Conservation (phyloP, 92 coral and sea anemone genomes). For the Bergia sp. region DNA sequence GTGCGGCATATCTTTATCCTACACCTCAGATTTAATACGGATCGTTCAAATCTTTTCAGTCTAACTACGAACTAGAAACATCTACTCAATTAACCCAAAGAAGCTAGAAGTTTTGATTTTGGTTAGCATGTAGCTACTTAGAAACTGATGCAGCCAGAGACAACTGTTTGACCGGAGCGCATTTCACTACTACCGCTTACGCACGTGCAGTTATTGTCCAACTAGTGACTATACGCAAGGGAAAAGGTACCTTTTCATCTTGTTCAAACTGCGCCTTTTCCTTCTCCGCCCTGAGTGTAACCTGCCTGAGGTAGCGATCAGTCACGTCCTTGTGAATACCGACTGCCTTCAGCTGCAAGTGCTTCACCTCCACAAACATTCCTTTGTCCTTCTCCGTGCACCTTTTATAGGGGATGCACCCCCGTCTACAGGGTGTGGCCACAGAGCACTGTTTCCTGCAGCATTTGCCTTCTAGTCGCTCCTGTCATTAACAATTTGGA, state of each 20-base stretch:
- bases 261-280: slow-evolving; percentile 43
- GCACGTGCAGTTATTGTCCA: too few relatives aligned
- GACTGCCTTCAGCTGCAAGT: slow-evolving; percentile 40
- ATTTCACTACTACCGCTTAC: too few relatives aligned
- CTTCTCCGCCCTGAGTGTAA: slow-evolving; percentile 41
- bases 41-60: too few relatives aligned
- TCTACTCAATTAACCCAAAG: too few relatives aligned
- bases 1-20: too few relatives aligned
- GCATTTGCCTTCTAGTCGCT: slow-evolving; percentile 33
- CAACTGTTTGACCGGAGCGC: too few relatives aligned
- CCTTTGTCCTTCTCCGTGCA: slow-evolving; percentile 37
- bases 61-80: too few relatives aligned
- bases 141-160: too few relatives aligned
- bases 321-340: slow-evolving; percentile 27
- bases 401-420: slow-evolving; percentile 8
- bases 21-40: too few relatives aligned
- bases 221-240: too few relatives aligned
- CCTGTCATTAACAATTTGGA: neutral
- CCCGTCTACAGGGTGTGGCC: neutral
- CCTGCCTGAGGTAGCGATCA: slow-evolving; percentile 43
- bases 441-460: slow-evolving; percentile 41
- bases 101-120: too few relatives aligned
- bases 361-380: slow-evolving; percentile 43
- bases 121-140: too few relatives aligned
- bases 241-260: slow-evolving; percentile 26